Evolutionary conservation across 64 coral and sea anemone genomes (phyloP).

Genomic region (Cladopsammia gracilis): DNA sequence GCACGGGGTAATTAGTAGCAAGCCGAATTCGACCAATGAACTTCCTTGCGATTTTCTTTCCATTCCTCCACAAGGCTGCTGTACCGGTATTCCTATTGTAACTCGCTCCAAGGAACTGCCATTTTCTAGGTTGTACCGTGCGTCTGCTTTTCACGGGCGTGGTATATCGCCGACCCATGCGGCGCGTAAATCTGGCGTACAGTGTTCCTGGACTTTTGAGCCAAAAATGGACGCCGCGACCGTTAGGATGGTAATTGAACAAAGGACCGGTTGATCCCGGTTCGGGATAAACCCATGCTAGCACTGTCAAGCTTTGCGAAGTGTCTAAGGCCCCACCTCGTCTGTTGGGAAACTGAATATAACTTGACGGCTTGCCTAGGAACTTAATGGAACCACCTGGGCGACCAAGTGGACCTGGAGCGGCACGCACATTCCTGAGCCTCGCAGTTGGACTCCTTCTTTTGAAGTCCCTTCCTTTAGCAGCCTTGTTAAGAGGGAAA

Average conservation of each 20-base stretch:
- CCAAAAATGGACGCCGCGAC: constrained; percentile 62
- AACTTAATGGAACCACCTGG: constrained; percentile 40
- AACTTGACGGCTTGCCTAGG: constrained; percentile 34
- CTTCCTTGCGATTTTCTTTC: constrained; percentile 30
- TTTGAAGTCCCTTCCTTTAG: constrained; percentile 37
- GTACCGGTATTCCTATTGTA: constrained; percentile 38
- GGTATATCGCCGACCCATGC: constrained; percentile 39
- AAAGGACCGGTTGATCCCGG: constrained; percentile 36
- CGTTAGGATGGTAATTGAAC: constrained; percentile 71
- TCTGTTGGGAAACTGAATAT: constrained; percentile 69
- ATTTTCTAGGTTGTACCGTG: constrained; percentile 28
- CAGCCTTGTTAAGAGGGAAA: constrained; percentile 55
- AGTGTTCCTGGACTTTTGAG: background rate
- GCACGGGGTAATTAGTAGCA: constrained; percentile 71
- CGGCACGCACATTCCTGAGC: constrained; percentile 23
- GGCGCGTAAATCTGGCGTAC: constrained; percentile 31
- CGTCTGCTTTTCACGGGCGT: background rate
- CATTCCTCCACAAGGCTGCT: constrained; percentile 52
- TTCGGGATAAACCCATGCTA: constrained; percentile 60
- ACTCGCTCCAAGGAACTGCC: constrained; percentile 63
- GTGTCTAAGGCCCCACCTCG: constrained; percentile 53
- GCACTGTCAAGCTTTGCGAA: constrained; percentile 34
- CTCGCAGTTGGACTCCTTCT: constrained; percentile 27
- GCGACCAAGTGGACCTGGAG: constrained; percentile 55
- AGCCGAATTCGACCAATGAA: constrained; percentile 46